Base-by-base conservation (phyloP, 2,113 vertebrate species). In the Cichladusa arquata region DNA sequence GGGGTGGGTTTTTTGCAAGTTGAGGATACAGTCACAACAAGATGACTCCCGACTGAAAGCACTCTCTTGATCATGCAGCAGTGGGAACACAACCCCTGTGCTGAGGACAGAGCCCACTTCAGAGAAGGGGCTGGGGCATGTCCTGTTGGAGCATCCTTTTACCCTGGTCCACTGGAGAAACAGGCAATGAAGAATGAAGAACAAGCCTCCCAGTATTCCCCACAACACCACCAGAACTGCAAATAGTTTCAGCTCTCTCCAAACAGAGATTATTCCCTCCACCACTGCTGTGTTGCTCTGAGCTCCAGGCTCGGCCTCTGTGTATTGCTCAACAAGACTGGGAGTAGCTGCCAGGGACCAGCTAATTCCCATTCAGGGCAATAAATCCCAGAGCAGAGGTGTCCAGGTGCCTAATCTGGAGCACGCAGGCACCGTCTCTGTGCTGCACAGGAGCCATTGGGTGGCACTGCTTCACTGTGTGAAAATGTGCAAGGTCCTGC, bases 401-500 rank as follows among this genome's bases (percentile, higher is more conserved):
- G 54, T 6, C 29, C 36, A 42, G 34, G 16, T 66, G 58, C 28
- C 15, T 57, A 0, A n/a, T 79, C 4, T 44, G 88, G 71, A 86
- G 53, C 64, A 64, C 0, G 1, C 3, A 57, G 64, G n/a, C 48
- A 88, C 47, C 33, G 12, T 8, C 36, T 62, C 67, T 72, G 38
- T 81, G 56, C 69, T 80, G 60, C 58, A 29, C 48, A 80, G 77
- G 50, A 92, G 69, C 96, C 97, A 96, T 95, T 81, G 88, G 97
- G 95, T 96, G 96, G 96, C 91, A 96, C 95, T 97, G 90, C 81
- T 90, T 48, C n/a, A 3, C 95, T 91, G 40, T 42, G 47, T 1
- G 33, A 92, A 82, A 88, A 42, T 1, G 10, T 4, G n/a, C 50
- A 50, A 71, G 60, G 67, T 70, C 65, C 85, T 3, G 29, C 80